Base-by-base conservation (phyloP, 1,140 invertebrate species). In the Neodiprion virginianus region DNA sequence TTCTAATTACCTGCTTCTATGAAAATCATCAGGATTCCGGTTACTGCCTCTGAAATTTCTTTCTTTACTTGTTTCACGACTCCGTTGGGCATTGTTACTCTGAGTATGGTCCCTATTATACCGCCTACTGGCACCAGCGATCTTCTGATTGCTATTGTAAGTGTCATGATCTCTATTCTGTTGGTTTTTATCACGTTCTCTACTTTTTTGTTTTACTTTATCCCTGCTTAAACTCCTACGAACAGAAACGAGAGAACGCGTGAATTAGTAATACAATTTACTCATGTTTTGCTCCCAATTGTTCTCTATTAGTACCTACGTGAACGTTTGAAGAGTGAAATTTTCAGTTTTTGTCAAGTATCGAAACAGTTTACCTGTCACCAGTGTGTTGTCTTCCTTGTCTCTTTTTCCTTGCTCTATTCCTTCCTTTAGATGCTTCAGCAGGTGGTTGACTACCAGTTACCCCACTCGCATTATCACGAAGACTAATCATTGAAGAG, bases 401-500 rank as follows among this genome's bases (percentile, higher is more conserved):
- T 75, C 80, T 87, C 78, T 80, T 87, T 75, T 82, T 85, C 74
- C 78, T 83, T 1, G n/a, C 14, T 72, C 79, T 75, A 79, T 75
- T 75, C 70, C 75, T 75, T 61, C 73, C 73, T 69, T 73, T 78
- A 48, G 74, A 72, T 74, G 78, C 75, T 67, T 79, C 78, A 5
- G 74, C 76, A 48, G 78, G 28, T 11, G 76, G 70, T 72, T 85
- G 84, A 81, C 77, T 81, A 48, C 76, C 76, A 1, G 81, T 77
- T 69, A 80, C 69, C 71, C 17, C 81, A 75, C 80, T 88, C 72
- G 79, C 80, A 77, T 84, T 87, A 76, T 91, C 90, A 21, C 87
- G 84, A 72, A 91, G 86, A 84, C 90, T 91, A 40, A 87, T 79
- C 23, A 90, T 83, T 11, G 90, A 91, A 0, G 90, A 91, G 75